Conservation (phyloP, 2,888 invertebrate genomes). For the Pilophorus perplexus region DNA sequence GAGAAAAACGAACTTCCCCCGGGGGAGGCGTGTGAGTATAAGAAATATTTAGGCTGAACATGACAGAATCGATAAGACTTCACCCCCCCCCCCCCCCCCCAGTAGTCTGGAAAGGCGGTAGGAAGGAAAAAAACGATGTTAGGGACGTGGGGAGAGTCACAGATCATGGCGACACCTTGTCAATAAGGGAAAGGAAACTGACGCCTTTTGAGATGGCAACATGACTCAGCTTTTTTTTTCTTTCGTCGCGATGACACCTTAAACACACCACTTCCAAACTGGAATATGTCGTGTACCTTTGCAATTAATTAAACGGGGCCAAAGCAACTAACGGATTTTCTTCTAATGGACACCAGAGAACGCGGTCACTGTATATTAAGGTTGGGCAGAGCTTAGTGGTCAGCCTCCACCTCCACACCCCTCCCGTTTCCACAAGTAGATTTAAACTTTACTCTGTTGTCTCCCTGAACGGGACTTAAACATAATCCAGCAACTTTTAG, state of each 20-base stretch:
- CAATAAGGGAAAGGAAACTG: conserved; percentile 31
- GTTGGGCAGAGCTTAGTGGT: conserved; percentile 5
- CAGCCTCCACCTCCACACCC: background rate
- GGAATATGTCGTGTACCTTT: too few species aligned
- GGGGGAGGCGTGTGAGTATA: conserved; percentile 28
- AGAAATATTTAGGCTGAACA: conserved; percentile 35
- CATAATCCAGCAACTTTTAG: background rate
- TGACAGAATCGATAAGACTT: conserved; percentile 33
- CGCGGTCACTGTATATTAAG: conserved; percentile 8
- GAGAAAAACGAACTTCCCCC: background rate
- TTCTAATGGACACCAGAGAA: conserved; percentile 6
- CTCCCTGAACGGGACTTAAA: background rate
- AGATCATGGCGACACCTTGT: conserved; percentile 36
- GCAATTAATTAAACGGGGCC: background rate
- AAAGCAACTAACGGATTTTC: background rate
- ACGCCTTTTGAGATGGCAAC: background rate
- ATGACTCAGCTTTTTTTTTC: conserved; percentile 35
- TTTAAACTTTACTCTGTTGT: background rate
- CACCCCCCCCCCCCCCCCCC: too few species aligned
- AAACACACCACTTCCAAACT: too few species aligned
- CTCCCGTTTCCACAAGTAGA: background rate
- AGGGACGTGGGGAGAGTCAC: conserved; percentile 33
- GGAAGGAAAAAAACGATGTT: conserved; percentile 14
- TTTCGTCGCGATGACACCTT: too few species aligned
- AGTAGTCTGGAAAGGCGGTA: too few species aligned